A percentile compares a stretch with the other conserved stretches of the same genome.
phyloP scores from a whole-genome alignment of 2,888 invertebrate genomes.

The Philereme vetulata region DNA sequence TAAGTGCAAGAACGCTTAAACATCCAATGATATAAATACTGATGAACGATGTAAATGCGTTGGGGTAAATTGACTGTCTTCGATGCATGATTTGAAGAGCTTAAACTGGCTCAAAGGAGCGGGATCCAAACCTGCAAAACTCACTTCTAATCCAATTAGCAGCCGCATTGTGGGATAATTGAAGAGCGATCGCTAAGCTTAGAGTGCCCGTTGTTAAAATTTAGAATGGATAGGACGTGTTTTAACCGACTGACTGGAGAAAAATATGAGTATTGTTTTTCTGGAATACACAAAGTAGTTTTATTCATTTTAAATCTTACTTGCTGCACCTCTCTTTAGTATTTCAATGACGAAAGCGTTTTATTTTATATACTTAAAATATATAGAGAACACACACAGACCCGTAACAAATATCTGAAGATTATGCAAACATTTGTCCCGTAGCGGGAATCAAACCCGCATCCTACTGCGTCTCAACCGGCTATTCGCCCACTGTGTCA shows the following conservation, averaged over 20 bases:
- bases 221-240: conserved; percentile 30
- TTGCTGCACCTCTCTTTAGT: neutral
- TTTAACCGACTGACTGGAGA: conserved; percentile 18
- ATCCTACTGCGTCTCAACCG: no score
- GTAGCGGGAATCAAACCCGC: no score
- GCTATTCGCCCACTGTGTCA: no score
- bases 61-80: conserved; percentile 28
- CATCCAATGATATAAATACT: neutral
- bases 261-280: neutral
- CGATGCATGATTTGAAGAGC: conserved; percentile 30
- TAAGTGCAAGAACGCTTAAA: neutral
- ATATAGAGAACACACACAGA: no score
- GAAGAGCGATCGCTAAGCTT: conserved; percentile 38
- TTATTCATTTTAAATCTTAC: neutral
- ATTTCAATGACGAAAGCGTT: no score
- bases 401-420: no score
- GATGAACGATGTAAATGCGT: neutral
- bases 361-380: no score
- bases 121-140: conserved; percentile 56
- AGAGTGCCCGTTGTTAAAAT: conserved; percentile 38
- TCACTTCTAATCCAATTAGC: conserved; percentile 63
- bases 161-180: conserved; percentile 47
- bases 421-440: no score
- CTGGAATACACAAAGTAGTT: neutral
- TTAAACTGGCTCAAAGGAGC: conserved; percentile 25